Conservation (phyloP, 2,113 vertebrate species). For the Conger conger region DNA sequence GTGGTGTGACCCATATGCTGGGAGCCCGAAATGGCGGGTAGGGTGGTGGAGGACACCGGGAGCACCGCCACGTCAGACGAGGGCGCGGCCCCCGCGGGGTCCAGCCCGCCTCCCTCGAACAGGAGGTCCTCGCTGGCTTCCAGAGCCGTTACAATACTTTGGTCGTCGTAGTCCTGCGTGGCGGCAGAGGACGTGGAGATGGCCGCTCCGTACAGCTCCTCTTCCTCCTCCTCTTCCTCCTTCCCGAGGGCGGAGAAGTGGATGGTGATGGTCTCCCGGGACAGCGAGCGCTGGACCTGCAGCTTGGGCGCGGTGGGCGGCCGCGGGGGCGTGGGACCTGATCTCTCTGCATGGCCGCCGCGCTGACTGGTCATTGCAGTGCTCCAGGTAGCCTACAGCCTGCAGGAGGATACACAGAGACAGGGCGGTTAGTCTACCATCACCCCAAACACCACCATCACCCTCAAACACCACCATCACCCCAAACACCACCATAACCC, state of each 20-base stretch:
- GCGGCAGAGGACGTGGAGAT: slow-evolving; percentile 47
- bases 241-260: slow-evolving; percentile 95
- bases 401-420: slow-evolving; percentile 52
- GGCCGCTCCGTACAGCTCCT: slow-evolving; percentile 72
- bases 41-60: slow-evolving; percentile 52
- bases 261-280: slow-evolving; percentile 95
- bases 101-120: slow-evolving; percentile 66
- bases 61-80: slow-evolving; percentile 58
- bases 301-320: slow-evolving; percentile 82
- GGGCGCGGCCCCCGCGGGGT: slow-evolving; percentile 54
- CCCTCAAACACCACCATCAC: background rate
- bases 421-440: slow-evolving; percentile 13
- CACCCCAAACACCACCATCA: background rate
- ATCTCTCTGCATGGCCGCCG: slow-evolving; percentile 84
- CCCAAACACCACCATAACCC: background rate
- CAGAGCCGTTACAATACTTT: slow-evolving; percentile 78
- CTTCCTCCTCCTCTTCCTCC: slow-evolving; percentile 95
- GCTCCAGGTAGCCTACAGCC: slow-evolving; percentile 76
- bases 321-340: slow-evolving; percentile 73
- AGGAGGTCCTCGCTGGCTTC: slow-evolving; percentile 89
- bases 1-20: slow-evolving; percentile 49
- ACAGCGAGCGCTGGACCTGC: slow-evolving; percentile 92
- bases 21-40: slow-evolving; percentile 55
- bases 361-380: slow-evolving; percentile 92
- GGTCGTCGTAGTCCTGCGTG: slow-evolving; percentile 70